Evolutionary conservation across 2,797 vertebrate genomes (phyloP), one percentile per base, ranked within the genome.

Genomic region (Malacoctenus gilli): DNA sequence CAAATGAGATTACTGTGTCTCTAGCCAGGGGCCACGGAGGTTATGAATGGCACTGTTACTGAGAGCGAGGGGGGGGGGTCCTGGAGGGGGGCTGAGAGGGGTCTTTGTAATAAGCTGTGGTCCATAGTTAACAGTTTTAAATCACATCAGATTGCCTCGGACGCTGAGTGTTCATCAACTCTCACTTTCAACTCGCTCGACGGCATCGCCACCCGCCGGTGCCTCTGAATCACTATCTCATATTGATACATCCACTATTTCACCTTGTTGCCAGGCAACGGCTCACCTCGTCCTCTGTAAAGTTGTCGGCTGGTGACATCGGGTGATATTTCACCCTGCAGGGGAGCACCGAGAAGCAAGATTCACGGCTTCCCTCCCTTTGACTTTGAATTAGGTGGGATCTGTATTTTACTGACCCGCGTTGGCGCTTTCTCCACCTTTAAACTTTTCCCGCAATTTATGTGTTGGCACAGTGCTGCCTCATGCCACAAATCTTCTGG

Each of bases 281-380:
- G 76, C 90, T 91, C 85, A 94, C 95, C 94, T 95, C 93, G 60
- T 91, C 90, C 69, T 92, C 92, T 19, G 88, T 94, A 91, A 96
- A 95, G 54, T 93, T 92, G 87, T 94, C 93, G 38, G 92, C 91
- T 80, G 87, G 89, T 56, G 94, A 94, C 92, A 92, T 85, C 4
- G 93, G 92, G 89, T 93, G 93, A 89, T 94, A 92, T 84, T 92
- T 94, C 84, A 95, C 93, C 85, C 91, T 92, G 88, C 49, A 54
- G 54, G 50, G 54, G 56, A 73, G 49, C 38, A 61, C 46, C 32
- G 20, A 42, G 51, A 36, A 46, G 32, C 59, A 66, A 21, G 36
- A 76, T 65, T 73, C 49, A 62, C 52, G 8, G 41, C 47, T 75
- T 43, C 47, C 44, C 39, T 65, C 57, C 39, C 34, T 54, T 57